A percentile compares a stretch with the other conserved stretches of the same genome.
phyloP scores from a whole-genome alignment of 1,140 invertebrate species.

The Hylaeus volcanicus region DNA sequence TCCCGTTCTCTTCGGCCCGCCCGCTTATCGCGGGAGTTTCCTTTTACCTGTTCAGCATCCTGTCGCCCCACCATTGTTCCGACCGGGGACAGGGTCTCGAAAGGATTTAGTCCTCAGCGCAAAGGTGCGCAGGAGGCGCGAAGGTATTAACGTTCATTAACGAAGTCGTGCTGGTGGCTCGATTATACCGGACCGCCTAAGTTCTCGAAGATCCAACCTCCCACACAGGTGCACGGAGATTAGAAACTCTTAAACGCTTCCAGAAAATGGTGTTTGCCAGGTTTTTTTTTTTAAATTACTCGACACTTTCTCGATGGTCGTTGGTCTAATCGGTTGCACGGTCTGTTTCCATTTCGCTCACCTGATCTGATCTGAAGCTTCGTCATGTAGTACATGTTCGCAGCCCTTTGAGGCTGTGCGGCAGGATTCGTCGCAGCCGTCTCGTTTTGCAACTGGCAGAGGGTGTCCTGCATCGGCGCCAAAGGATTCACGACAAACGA shows the following conservation, averaged over 20 bases:
- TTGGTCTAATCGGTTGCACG: not conserved
- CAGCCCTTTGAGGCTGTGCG: constrained; percentile 89
- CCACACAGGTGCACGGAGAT: not conserved
- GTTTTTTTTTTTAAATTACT: too few species aligned
- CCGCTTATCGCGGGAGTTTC: not conserved
- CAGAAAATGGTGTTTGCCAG: too few species aligned
- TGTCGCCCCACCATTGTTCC: not conserved
- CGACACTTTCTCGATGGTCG: too few species aligned
- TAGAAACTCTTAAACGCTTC: too few species aligned
- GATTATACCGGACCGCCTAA: not conserved
- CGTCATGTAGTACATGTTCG: constrained; percentile 97
- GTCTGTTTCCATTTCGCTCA: constrained; percentile 68
- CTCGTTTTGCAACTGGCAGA: constrained; percentile 95
- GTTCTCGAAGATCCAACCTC: not conserved
- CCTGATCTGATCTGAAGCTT: constrained; percentile 93
- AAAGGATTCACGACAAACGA: constrained; percentile 95
- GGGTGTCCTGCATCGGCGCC: constrained; percentile 94
- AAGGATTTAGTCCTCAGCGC: not conserved
- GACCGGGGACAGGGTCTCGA: not conserved
- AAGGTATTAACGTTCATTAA: constrained; percentile 32
- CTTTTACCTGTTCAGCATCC: not conserved
- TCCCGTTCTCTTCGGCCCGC: not conserved
- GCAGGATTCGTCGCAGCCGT: constrained; percentile 93
- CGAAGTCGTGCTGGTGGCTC: constrained; percentile 19
- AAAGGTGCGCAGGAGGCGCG: not conserved